Percentiles rank a stretch among this genome's conserved stretches.
Evolutionary conservation across 2,797 vertebrate species (phyloP).

Genomic region (Manis javanica): DNA sequence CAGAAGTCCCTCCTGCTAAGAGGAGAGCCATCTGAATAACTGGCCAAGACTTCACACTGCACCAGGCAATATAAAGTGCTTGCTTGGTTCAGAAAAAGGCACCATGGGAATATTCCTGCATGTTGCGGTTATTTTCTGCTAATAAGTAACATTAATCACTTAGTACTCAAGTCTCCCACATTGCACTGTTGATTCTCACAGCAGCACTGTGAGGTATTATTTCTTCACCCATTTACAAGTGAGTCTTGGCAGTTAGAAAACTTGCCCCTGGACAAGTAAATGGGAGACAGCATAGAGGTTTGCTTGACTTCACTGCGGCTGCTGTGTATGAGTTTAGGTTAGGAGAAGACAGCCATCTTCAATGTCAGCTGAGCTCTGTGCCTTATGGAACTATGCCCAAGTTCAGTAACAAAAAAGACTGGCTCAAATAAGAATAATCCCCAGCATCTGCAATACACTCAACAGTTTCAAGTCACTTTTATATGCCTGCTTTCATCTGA

Average conservation of each 20-base stretch:
- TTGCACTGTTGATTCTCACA: neutral
- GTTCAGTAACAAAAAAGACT: neutral
- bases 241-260: neutral
- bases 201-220: neutral
- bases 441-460: neutral
- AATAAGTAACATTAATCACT: neutral
- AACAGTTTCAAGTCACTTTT: neutral
- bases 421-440: neutral
- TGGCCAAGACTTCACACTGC: neutral
- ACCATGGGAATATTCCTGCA: neutral
- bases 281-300: neutral
- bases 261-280: neutral
- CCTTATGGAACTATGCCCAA: neutral
- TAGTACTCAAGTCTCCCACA: neutral
- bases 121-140: neutral
- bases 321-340: neutral
- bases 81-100: neutral
- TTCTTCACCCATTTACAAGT: neutral
- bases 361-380: neutral
- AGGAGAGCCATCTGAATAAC: neutral
- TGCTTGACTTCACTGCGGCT: neutral
- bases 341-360: neutral
- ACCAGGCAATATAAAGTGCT: neutral
- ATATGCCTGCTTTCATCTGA: neutral
- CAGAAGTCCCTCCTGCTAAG: neutral